phyloP scores from a whole-genome alignment of 2,113 vertebrate species.

The Plecotus auritus region DNA sequence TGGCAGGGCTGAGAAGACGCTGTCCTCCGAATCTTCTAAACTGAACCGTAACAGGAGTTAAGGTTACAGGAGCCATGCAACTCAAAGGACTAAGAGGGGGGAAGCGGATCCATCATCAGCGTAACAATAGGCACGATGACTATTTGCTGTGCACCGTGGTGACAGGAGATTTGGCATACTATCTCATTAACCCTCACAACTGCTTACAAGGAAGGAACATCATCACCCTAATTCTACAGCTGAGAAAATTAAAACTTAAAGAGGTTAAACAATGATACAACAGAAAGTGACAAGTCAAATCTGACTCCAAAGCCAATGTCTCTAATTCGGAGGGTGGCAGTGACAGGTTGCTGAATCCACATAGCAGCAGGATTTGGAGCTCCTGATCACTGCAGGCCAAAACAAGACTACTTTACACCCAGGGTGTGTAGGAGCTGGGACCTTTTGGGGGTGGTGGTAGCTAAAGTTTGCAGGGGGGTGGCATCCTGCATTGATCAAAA shows the following conservation, averaged over 20 bases:
- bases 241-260: background rate
- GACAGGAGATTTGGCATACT: background rate
- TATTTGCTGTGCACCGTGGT: background rate
- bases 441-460: background rate
- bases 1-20: background rate
- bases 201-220: background rate
- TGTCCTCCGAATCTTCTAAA: background rate
- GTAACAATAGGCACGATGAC: rapidly evolving
- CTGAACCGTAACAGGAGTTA: background rate
- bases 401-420: too few species aligned
- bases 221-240: background rate
- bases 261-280: background rate
- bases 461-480: background rate
- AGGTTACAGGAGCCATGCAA: background rate
- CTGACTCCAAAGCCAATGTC: background rate
- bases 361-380: background rate
- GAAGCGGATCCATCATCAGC: background rate
- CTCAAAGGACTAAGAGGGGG: background rate
- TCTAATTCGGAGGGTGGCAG: background rate
- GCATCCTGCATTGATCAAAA: background rate
- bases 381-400: background rate
- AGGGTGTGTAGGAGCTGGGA: rapidly evolving
- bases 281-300: background rate
- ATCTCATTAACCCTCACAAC: background rate
- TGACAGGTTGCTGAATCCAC: background rate